Conservation (phyloP, 2,113 vertebrate species). For the Smithornis capensis region DNA sequence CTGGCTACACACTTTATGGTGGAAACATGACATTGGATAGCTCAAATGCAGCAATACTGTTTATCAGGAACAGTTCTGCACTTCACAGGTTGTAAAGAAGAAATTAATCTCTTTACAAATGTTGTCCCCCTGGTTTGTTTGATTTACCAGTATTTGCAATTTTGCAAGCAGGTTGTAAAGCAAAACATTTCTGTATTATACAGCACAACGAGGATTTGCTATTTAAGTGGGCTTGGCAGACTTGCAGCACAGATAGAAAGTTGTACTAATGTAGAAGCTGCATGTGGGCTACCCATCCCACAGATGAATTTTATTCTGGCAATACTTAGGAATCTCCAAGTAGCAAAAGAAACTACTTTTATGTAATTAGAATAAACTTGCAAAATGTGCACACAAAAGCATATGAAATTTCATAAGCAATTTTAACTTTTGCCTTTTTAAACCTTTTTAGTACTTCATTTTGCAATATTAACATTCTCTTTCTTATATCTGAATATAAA, state of each 20-base stretch:
- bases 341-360: background rate
- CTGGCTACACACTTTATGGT: too few relatives aligned
- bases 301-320: background rate
- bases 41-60: background rate
- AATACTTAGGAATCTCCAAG: background rate
- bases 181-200: background rate
- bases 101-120: background rate
- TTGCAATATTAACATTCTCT: constrained; percentile 15
- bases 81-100: background rate
- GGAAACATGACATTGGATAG: background rate
- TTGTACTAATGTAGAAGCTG: background rate
- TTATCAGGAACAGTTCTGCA: background rate
- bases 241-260: background rate
- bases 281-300: background rate
- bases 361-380: background rate
- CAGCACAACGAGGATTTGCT: background rate
- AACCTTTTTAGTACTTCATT: constrained; percentile 24
- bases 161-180: background rate
- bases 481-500: constrained; percentile 7
- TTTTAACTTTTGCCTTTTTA: constrained; percentile 13
- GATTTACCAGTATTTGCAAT: background rate
- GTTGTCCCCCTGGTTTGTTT: background rate
- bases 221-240: background rate
- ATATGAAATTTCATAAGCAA: background rate
- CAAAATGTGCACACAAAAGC: background rate